Evolutionary conservation across 2,797 vertebrate species (phyloP).

Genomic region (Onychomys leucogaster): DNA sequence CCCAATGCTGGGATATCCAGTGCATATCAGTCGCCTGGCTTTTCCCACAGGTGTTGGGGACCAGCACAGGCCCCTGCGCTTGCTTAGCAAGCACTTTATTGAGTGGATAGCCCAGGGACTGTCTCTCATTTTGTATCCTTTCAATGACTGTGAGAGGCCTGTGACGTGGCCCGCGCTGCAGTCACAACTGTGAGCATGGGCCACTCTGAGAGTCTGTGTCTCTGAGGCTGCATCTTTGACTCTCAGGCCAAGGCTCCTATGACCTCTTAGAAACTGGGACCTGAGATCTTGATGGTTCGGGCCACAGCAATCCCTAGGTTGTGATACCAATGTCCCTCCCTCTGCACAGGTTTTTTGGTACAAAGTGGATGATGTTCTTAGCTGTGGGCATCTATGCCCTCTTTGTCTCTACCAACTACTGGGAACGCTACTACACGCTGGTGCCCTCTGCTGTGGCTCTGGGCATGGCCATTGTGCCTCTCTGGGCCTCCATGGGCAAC

Average conservation of each 20-base stretch:
- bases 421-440: conserved; percentile 98
- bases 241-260: neutral
- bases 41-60: neutral
- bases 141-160: neutral
- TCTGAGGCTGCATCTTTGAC: neutral
- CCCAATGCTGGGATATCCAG: neutral
- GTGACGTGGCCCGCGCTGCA: neutral
- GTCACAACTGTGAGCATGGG: neutral
- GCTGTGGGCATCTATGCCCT: conserved; percentile 96
- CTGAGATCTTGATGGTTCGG: neutral
- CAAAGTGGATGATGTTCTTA: conserved; percentile 99
- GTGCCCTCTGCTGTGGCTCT: conserved; percentile 96
- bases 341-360: conserved; percentile 94
- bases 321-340: neutral
- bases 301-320: fast-evolving
- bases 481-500: conserved; percentile 97
- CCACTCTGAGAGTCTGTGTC: neutral
- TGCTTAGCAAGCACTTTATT: too few relatives aligned
- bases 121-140: neutral
- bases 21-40: too few relatives aligned
- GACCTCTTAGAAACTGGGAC: neutral
- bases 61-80: neutral
- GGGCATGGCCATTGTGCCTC: conserved; percentile 94
- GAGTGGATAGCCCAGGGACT: too few relatives aligned
- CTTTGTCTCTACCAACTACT: conserved; percentile 98